These are phyloP conservation scores for Hermetia illucens DNA, from an alignment of 1,140 invertebrate species.

Conservation along the genomic window DNA sequence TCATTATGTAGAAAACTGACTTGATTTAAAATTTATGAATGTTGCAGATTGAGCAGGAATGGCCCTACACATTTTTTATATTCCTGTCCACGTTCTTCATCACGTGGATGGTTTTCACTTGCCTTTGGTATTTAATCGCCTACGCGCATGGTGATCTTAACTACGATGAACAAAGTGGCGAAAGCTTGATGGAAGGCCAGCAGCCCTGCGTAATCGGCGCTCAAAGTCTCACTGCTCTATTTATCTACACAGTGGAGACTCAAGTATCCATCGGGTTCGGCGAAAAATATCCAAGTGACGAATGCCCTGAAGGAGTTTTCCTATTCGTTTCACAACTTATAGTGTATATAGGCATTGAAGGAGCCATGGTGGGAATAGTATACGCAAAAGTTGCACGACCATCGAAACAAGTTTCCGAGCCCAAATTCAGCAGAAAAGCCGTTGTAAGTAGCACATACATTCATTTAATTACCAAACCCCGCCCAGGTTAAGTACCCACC, in stretches of 20 bases:
- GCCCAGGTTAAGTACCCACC: no score
- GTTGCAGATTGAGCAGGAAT: slow-evolving; percentile 38
- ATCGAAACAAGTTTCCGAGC: slow-evolving; percentile 32
- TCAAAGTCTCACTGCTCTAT: slow-evolving; percentile 36
- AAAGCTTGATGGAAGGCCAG: slow-evolving; percentile 20
- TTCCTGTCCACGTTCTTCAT: slow-evolving; percentile 35
- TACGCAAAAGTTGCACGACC: slow-evolving; percentile 44
- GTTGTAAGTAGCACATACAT: slow-evolving; percentile 40
- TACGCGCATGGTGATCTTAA: slow-evolving; percentile 36
- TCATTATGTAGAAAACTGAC: background rate
- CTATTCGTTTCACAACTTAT: slow-evolving; percentile 46
- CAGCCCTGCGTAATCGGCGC: slow-evolving; percentile 34
- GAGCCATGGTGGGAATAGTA: slow-evolving; percentile 40
- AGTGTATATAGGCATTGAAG: slow-evolving; percentile 38
- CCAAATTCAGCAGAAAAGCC: slow-evolving; percentile 44
- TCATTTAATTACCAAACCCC: no score
- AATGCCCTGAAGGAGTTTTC: slow-evolving; percentile 72
- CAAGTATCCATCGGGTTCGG: slow-evolving; percentile 57
- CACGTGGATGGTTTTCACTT: slow-evolving; percentile 38
- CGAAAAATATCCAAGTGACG: slow-evolving; percentile 60
- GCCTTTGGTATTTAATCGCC: slow-evolving; percentile 35
- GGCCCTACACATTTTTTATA: slow-evolving; percentile 41
- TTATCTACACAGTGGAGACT: slow-evolving; percentile 45
- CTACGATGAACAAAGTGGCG: slow-evolving; percentile 17
- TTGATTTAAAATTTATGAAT: background rate